phyloP scores from a whole-genome alignment of 2,113 vertebrate genomes.

The Acinonyx jubatus region DNA sequence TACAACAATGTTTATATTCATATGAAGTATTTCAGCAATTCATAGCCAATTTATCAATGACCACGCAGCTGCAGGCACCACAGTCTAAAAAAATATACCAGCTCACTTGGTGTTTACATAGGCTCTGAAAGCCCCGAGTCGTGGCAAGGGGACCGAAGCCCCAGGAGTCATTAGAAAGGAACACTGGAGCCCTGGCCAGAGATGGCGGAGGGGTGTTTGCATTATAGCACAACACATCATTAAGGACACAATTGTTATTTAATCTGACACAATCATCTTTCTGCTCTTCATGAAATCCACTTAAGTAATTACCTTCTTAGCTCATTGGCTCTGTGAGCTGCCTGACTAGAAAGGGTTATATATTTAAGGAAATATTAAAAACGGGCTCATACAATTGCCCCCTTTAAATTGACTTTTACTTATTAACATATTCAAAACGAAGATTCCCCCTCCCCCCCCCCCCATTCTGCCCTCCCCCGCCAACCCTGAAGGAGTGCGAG shows the following conservation, averaged over 20 bases:
- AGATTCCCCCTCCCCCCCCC: background rate
- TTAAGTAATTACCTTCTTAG: constrained; percentile 93
- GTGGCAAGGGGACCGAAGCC: constrained; percentile 82
- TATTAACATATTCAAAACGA: constrained; percentile 58
- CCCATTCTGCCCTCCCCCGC: background rate
- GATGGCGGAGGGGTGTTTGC: constrained; percentile 88
- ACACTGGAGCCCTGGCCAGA: constrained; percentile 76
- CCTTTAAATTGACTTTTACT: constrained; percentile 61
- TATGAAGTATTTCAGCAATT: constrained; percentile 77
- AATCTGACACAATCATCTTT: constrained; percentile 92
- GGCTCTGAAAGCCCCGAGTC: constrained; percentile 76
- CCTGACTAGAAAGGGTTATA: constrained; percentile 85
- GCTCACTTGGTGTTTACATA: constrained; percentile 80
- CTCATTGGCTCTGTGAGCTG: constrained; percentile 88
- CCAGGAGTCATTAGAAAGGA: constrained; percentile 89
- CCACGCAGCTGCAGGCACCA: constrained; percentile 82
- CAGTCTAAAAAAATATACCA: constrained; percentile 70
- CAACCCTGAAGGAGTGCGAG: background rate
- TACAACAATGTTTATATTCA: constrained; percentile 76
- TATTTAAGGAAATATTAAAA: constrained; percentile 82
- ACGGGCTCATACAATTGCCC: constrained; percentile 61
- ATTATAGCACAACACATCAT: constrained; percentile 91
- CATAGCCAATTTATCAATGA: constrained; percentile 87
- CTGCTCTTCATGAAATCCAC: constrained; percentile 90
- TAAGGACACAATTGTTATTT: constrained; percentile 93